Conservation (phyloP, 2,888 invertebrate species). For the Polydrusus tereticollis region DNA sequence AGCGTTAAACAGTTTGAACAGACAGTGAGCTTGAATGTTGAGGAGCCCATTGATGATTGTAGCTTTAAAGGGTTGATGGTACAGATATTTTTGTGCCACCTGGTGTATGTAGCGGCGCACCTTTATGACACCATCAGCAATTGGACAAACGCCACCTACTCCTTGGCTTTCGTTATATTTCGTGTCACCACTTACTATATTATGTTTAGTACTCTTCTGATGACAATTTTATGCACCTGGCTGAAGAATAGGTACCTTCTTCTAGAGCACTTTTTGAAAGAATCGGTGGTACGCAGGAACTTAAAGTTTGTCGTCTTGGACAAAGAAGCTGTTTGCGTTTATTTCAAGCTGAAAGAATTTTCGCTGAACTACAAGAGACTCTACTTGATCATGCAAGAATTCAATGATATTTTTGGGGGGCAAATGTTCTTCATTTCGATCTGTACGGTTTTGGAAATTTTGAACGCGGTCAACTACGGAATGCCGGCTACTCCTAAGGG, state of each 20-base stretch:
- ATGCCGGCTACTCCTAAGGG: conserved; percentile 22
- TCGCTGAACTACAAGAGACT: conserved; percentile 39
- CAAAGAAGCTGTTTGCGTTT: neutral
- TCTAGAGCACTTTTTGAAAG: conserved; percentile 19
- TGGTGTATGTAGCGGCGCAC: conserved; percentile 21
- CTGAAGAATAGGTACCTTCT: conserved; percentile 37
- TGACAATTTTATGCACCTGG: conserved; percentile 34
- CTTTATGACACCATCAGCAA: conserved; percentile 26
- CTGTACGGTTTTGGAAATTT: conserved; percentile 45
- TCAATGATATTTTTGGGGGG: conserved; percentile 45
- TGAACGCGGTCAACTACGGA: conserved; percentile 45
- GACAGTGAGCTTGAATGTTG: neutral
- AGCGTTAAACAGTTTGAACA: conserved; percentile 20
- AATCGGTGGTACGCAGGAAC: neutral
- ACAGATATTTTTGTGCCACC: conserved; percentile 18
- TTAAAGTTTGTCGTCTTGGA: conserved; percentile 17
- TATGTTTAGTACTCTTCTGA: conserved; percentile 36
- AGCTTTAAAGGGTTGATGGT: neutral
- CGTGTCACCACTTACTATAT: conserved; percentile 42
- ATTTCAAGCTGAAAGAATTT: conserved; percentile 39
- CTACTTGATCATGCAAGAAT: conserved; percentile 43
- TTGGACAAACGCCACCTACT: conserved; percentile 25
- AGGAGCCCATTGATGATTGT: neutral
- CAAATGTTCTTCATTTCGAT: conserved; percentile 45
- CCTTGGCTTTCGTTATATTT: conserved; percentile 38